Base-by-base conservation (phyloP, 2,797 vertebrate genomes). In the Amblyopsis hoosieri region DNA sequence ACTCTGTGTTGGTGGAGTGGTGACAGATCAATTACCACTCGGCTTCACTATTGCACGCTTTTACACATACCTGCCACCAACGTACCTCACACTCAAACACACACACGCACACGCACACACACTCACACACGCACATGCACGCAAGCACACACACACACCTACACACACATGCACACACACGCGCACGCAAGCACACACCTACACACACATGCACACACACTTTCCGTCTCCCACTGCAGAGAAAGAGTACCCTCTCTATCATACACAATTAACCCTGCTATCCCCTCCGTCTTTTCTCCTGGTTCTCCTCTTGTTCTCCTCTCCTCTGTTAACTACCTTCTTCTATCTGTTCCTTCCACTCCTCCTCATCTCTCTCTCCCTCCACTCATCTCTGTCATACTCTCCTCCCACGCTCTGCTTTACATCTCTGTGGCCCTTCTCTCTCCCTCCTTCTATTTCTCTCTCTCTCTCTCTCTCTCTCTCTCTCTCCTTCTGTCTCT, bases 381-480 rank as follows among this genome's bases (percentile, higher is more conserved):
- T 48, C 47, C 12, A 4, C n/a, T 48, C 12, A 12, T 48, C 7
- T 48, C n/a, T 48, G 3, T 48, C 7, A 12, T 48, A 4, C n/a
- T 48, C 47, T 48, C 47, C 3, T 14, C n/a, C 47, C 12, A 12
- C n/a, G 12, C n/a, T 5, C n/a, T 46, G 45, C 45, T 13, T 13
- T 46, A 4, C 45, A 46, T 13, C 12, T 13, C 9, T 13, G 12
- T 46, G 12, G 45, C 12, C 45, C 12, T 7, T 31, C 53, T 54
- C 53, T 12, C 53, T 54, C 12, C 2, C 23, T 54, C 19, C 8
- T 23, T 54, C 53, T 29, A 10, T 29, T 12, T 54, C 53, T 23
- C 53, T 23, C 23, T n/a, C 53, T 54, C 53, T n/a, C 53, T 54
- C 53, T 54, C 53, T 33, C 52, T 12, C 11, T 13, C 23, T 14